phyloP scores from a whole-genome alignment of 2,113 vertebrate genomes.

The Leuciscus idus region DNA sequence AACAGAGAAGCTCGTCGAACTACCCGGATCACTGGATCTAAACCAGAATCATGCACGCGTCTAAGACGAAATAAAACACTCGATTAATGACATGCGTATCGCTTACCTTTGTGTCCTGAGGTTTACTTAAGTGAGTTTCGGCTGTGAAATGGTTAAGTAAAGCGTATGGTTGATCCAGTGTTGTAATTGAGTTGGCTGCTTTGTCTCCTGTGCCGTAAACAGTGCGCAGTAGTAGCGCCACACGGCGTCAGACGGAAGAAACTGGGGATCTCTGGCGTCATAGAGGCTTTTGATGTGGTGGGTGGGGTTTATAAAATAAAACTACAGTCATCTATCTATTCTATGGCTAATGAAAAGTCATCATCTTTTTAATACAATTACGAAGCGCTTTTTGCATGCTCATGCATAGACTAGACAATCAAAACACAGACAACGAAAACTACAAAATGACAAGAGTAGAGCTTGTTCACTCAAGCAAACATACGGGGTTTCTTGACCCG shows the following conservation, averaged over 20 bases:
- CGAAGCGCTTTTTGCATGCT: not conserved
- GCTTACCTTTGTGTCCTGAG: slow-evolving; percentile 67
- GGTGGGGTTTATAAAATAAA: slow-evolving; percentile 50
- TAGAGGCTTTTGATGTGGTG: slow-evolving; percentile 64
- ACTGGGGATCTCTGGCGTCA: slow-evolving; percentile 75
- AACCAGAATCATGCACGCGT: slow-evolving; percentile 51
- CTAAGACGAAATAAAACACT: slow-evolving; percentile 41
- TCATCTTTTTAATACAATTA: not conserved
- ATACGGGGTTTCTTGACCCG: slow-evolving; percentile 62
- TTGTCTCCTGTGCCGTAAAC: slow-evolving; percentile 81
- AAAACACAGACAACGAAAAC: not conserved
- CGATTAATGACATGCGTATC: not conserved
- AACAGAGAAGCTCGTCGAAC: slow-evolving; percentile 69
- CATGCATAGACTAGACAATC: not conserved
- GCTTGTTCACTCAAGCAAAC: slow-evolving; percentile 35
- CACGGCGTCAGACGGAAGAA: slow-evolving; percentile 80
- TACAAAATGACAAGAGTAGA: not conserved
- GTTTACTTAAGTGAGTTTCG: slow-evolving; percentile 53
- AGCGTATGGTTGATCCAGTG: slow-evolving; percentile 76
- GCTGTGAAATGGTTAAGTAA: slow-evolving; percentile 76
- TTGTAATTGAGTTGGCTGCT: slow-evolving; percentile 79
- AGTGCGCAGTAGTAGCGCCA: slow-evolving; percentile 77
- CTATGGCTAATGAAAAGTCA: not conserved
- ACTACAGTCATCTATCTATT: not conserved
- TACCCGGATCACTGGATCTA: slow-evolving; percentile 74